Percentiles rank a stretch among this genome's conserved stretches.
Conservation (phyloP, 2,888 invertebrate genomes). For the Sycophila texana region DNA sequence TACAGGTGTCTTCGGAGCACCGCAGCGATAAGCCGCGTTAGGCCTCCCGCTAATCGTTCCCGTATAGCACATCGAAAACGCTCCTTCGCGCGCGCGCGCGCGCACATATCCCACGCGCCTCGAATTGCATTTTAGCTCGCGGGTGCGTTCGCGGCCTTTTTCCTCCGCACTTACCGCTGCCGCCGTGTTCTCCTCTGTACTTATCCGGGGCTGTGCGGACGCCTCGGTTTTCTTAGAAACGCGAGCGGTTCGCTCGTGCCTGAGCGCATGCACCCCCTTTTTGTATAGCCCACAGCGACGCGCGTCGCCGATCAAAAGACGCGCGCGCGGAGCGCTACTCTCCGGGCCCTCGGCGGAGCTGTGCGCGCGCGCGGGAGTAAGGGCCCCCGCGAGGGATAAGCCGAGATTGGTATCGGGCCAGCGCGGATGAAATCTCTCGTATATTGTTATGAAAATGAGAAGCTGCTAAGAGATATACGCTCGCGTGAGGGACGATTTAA, state of each 20-base stretch:
- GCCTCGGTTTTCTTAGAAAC: slow-evolving; percentile 46
- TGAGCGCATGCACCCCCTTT: no score
- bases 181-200: background rate
- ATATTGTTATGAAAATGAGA: no score
- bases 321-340: background rate
- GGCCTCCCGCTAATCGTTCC: slow-evolving; percentile 63
- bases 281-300: slow-evolving; percentile 38
- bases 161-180: background rate
- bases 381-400: no score
- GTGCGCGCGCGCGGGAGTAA: background rate
- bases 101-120: slow-evolving; percentile 65
- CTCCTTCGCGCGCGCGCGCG: background rate
- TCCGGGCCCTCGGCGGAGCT: background rate
- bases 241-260: slow-evolving; percentile 8
- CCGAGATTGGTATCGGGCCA: no score
- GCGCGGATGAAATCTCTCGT: no score
- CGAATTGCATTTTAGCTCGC: slow-evolving; percentile 65
- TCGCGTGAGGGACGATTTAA: no score
- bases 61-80: slow-evolving; percentile 70
- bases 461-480: no score
- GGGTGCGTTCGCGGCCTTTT: slow-evolving; percentile 56
- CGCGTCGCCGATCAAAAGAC: slow-evolving; percentile 50
- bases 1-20: background rate
- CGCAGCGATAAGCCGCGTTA: background rate
- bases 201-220: background rate